phyloP scores from a whole-genome alignment of 2,888 invertebrate species.

The Harpagoxenus sublaevis region DNA sequence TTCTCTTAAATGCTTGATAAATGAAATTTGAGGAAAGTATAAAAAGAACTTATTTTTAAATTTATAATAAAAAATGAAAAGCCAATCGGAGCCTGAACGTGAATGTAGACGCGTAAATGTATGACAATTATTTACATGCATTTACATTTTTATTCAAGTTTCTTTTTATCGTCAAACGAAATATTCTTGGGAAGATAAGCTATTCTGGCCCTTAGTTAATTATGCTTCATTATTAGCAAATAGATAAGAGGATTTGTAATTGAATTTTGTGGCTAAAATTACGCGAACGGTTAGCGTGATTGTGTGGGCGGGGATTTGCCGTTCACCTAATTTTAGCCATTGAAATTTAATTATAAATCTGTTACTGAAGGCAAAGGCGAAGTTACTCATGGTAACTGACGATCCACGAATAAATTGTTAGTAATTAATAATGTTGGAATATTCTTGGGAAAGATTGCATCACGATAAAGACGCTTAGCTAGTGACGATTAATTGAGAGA shows the following conservation, averaged over 20 bases:
- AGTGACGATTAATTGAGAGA: not conserved
- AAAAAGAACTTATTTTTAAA: not conserved
- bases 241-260: conserved; percentile 1
- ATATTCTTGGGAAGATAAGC: not conserved
- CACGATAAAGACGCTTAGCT: not conserved
- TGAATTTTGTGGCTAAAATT: conserved; percentile 30
- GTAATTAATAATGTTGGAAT: conserved; percentile 21
- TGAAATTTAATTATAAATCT: conserved; percentile 31
- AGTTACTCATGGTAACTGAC: not conserved
- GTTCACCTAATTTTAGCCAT: conserved; percentile 20
- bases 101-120: not conserved
- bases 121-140: not conserved
- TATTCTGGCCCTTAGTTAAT: not conserved
- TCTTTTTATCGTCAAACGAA: conserved; percentile 4
- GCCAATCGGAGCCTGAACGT: not conserved
- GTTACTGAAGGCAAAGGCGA: not conserved
- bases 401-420: conserved; percentile 8
- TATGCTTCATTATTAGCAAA: conserved; percentile 3
- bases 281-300: not conserved
- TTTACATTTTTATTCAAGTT: not conserved
- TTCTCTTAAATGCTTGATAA: not conserved
- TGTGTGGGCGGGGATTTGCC: not conserved
- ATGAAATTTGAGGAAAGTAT: not conserved
- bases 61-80: not conserved
- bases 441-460: not conserved